These are phyloP conservation scores for Tapirus terrestris DNA, from an alignment of 2,113 vertebrate species.

Conservation along the genomic window DNA sequence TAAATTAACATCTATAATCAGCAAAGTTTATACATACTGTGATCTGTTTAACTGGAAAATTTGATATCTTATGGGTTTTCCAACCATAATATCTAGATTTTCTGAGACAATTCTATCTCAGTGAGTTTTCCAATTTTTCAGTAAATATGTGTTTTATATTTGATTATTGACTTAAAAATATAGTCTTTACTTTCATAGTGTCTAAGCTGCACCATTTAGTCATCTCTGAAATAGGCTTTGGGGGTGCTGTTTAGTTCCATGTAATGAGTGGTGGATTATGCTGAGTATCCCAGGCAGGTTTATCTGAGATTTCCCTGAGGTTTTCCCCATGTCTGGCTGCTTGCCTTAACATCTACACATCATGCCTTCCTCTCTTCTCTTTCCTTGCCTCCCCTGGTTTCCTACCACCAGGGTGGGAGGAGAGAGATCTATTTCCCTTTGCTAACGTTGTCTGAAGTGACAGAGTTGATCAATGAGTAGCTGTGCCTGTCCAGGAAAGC, in stretches of 20 bases:
- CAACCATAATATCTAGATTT: neutral
- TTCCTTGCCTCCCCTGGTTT: neutral
- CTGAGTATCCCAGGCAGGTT: neutral
- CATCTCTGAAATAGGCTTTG: neutral
- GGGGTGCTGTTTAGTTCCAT: neutral
- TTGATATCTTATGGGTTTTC: neutral
- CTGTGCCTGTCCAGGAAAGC: neutral
- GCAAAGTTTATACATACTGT: neutral
- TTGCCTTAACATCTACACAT: neutral
- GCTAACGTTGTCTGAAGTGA: conserved; percentile 57
- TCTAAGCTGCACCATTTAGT: neutral
- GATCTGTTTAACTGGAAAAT: neutral
- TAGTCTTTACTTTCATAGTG: neutral
- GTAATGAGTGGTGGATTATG: neutral
- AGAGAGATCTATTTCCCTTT: conserved; percentile 11
- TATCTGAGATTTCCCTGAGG: neutral
- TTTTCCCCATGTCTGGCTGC: neutral
- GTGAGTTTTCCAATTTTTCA: neutral
- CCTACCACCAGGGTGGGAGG: neutral
- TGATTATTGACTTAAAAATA: neutral
- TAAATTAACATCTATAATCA: neutral
- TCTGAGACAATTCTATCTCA: neutral
- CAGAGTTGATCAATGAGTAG: neutral
- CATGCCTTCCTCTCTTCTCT: neutral
- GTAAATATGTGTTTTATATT: neutral